A percentile compares a stretch with the other conserved stretches of the same genome.
Conservation (phyloP, 2,113 vertebrate genomes). For the Proterorhinus semilunaris region DNA sequence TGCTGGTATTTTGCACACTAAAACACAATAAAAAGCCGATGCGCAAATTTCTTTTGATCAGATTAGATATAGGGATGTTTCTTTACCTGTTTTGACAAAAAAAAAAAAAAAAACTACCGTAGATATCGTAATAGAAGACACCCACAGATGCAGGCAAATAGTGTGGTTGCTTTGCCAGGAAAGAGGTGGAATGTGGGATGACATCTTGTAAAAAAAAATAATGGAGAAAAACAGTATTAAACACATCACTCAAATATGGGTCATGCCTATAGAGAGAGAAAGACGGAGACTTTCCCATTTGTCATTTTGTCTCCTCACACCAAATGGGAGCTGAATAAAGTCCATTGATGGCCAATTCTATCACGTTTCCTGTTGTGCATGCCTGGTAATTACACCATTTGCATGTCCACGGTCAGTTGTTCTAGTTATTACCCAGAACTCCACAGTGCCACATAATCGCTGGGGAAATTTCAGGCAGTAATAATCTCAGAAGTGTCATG, state of each 20-base stretch:
- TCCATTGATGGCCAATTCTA: slow-evolving; percentile 27
- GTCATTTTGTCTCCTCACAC: neutral
- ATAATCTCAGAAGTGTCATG: slow-evolving; percentile 12
- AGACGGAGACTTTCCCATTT: slow-evolving; percentile 11
- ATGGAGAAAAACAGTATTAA: neutral
- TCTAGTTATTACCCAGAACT: slow-evolving; percentile 39
- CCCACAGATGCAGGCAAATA: neutral
- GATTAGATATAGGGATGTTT: no score
- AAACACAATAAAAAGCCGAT: no score
- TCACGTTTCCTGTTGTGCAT: slow-evolving; percentile 10
- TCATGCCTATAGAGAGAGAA: neutral
- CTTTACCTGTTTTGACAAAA: no score
- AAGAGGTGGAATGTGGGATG: no score
- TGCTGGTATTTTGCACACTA: no score
- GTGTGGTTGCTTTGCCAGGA: neutral
- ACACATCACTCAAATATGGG: neutral
- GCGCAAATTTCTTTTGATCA: no score
- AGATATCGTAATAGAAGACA: no score
- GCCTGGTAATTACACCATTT: slow-evolving; percentile 46
- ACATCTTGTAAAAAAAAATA: neutral
- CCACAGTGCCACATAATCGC: slow-evolving; percentile 34
- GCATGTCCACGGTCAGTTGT: slow-evolving; percentile 50
- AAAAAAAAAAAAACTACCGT: no score
- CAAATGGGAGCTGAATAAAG: slow-evolving; percentile 21
- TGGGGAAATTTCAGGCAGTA: slow-evolving; percentile 18